Conservation (phyloP, 1,140 invertebrate species). For the Ridgeia piscesae region DNA sequence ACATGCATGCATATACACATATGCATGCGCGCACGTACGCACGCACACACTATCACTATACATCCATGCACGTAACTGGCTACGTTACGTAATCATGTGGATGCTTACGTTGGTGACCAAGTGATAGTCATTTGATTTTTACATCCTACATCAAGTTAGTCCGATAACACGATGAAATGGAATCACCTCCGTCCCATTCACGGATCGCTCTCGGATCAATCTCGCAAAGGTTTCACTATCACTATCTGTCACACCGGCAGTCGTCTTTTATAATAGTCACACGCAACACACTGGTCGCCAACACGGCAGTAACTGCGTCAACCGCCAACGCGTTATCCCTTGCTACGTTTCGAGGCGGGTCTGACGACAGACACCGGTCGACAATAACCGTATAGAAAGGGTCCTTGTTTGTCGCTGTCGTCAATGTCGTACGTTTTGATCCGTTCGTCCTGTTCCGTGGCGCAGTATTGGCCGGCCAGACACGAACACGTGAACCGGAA, state of each 20-base stretch:
- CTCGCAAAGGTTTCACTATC: not conserved
- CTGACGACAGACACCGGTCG: not conserved
- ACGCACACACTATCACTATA: no score
- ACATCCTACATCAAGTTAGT: not conserved
- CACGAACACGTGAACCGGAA: slow-evolving; percentile 9
- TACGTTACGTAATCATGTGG: not conserved
- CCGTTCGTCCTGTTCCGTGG: not conserved
- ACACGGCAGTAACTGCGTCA: not conserved
- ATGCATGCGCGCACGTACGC: no score
- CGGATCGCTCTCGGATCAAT: not conserved
- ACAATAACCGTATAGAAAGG: not conserved
- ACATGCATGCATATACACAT: no score
- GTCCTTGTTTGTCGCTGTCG: slow-evolving; percentile 7
- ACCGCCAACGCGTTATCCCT: not conserved
- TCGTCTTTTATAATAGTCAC: not conserved
- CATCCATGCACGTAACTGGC: not conserved
- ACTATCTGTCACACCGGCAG: no score
- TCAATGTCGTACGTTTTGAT: not conserved
- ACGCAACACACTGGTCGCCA: not conserved
- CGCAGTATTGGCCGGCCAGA: slow-evolving; percentile 7
- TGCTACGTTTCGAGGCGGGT: not conserved
- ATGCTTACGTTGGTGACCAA: not conserved
- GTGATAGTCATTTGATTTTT: not conserved
- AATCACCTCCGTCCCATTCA: not conserved
- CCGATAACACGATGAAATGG: not conserved